These are phyloP conservation scores for Amia ocellicauda DNA, from an alignment of 2,113 vertebrate genomes.

Conservation along the genomic window DNA sequence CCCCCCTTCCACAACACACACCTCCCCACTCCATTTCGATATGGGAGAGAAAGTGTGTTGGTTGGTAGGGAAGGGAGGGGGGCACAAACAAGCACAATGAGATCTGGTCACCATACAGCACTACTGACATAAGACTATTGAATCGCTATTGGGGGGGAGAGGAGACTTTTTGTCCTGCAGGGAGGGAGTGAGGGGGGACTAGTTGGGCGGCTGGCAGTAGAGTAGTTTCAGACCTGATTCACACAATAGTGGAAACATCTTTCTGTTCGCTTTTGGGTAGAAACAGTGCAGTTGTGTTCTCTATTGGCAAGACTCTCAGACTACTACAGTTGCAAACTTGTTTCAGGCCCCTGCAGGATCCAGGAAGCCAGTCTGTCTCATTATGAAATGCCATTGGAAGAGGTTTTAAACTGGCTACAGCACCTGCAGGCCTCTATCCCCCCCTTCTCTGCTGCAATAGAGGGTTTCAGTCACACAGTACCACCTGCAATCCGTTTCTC, in stretches of 20 bases:
- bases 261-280: constrained; percentile 20
- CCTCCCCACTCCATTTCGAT: not conserved
- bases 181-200: constrained; percentile 25
- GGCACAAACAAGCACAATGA: constrained; percentile 56
- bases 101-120: constrained; percentile 67
- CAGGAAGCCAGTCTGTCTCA: not conserved
- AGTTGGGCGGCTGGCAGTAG: too few relatives aligned
- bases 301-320: not conserved
- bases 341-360: not conserved
- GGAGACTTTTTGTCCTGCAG: constrained; percentile 43
- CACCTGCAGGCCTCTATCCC: not conserved
- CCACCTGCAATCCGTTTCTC: not conserved
- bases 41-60: constrained; percentile 15
- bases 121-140: constrained; percentile 60
- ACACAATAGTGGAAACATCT: constrained; percentile 26
- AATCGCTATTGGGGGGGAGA: constrained; percentile 52
- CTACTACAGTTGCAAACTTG: not conserved
- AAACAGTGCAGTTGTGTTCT: constrained; percentile 6
- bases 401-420: not conserved
- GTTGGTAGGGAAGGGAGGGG: constrained; percentile 15
- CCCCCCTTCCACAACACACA: not conserved
- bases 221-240: constrained; percentile 37
- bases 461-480: not conserved
- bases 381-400: not conserved
- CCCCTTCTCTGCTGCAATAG: not conserved